These are phyloP conservation scores for Eilema griseolum DNA, from an alignment of 2,888 invertebrate species.

Conservation along the genomic window DNA sequence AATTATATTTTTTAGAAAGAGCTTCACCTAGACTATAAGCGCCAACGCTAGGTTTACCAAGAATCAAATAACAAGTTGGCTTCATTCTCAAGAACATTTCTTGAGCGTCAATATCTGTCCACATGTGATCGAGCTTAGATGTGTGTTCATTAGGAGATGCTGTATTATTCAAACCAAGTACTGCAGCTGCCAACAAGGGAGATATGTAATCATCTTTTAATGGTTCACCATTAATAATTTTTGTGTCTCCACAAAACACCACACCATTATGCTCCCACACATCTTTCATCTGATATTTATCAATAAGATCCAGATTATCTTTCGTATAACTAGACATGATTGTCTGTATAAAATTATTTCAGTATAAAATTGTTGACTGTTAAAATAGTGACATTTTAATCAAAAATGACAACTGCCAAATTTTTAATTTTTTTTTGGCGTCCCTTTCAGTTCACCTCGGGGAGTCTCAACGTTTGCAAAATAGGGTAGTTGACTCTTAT, in stretches of 20 bases:
- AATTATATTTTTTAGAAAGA: slow-evolving; percentile 86
- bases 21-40: slow-evolving; percentile 84
- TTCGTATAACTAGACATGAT: slow-evolving; percentile 41
- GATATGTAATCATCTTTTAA: slow-evolving; percentile 36
- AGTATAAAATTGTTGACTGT: background rate
- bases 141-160: slow-evolving; percentile 61
- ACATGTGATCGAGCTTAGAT: slow-evolving; percentile 64
- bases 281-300: slow-evolving; percentile 60
- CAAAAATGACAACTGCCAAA: background rate
- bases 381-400: background rate
- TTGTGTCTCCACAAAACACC: slow-evolving; percentile 58
- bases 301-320: slow-evolving; percentile 60
- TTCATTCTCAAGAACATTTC: slow-evolving; percentile 77
- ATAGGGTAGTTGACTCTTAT: no score
- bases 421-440: no score
- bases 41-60: slow-evolving; percentile 87
- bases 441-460: no score
- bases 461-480: no score
- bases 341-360: background rate
- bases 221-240: slow-evolving; percentile 47
- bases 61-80: slow-evolving; percentile 87
- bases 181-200: slow-evolving; percentile 68
- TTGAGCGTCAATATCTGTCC: slow-evolving; percentile 85
- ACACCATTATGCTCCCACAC: slow-evolving; percentile 55
- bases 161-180: slow-evolving; percentile 76